phyloP scores from a whole-genome alignment of 1,140 invertebrate genomes.

The Pogonus chalceus region DNA sequence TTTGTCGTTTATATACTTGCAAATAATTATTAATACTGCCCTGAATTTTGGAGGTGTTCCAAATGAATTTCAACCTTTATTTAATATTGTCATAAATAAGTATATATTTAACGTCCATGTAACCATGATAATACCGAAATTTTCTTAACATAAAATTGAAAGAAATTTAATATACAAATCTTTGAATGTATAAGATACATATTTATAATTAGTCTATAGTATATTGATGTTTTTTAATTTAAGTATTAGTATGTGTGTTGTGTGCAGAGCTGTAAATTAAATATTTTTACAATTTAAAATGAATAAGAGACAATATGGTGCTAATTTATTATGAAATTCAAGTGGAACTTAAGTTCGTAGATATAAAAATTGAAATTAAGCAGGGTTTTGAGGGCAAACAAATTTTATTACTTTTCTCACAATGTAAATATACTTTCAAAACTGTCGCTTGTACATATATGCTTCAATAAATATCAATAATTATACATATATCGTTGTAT shows the following conservation, averaged over 20 bases:
- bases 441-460: conserved; percentile 1
- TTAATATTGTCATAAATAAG: background rate
- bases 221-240: background rate
- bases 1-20: background rate
- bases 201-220: background rate
- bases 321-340: conserved; percentile 3
- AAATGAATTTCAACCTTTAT: background rate
- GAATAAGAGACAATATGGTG: background rate
- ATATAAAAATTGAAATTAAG: background rate
- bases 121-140: too few species aligned
- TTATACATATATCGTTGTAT: too few species aligned
- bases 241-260: background rate
- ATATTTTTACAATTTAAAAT: background rate
- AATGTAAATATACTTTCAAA: background rate
- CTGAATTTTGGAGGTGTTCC: background rate
- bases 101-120: background rate
- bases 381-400: conserved; percentile 2
- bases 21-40: background rate
- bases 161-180: background rate
- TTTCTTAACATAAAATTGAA: background rate
- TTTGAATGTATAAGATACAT: background rate
- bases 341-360: background rate
- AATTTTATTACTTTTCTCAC: too few species aligned
- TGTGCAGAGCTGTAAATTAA: background rate
- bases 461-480: too few species aligned